These are phyloP conservation scores for Sphaerophoria rueppellii DNA, from an alignment of 2,888 invertebrate species.

Conservation along the genomic window DNA sequence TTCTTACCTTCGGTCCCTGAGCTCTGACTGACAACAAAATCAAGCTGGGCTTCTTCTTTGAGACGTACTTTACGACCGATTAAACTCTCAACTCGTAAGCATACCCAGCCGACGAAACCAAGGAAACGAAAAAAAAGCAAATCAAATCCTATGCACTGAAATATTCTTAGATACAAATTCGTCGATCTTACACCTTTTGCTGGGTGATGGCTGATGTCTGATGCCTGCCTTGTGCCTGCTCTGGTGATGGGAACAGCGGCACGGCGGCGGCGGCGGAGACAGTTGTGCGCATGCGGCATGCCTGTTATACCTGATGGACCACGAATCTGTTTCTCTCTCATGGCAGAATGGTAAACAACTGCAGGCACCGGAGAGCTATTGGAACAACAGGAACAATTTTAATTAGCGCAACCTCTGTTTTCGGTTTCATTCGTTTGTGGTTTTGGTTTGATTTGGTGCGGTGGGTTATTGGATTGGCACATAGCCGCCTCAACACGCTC, in stretches of 20 bases:
- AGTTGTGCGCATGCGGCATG: conserved; percentile 39
- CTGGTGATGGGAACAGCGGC: too few relatives aligned
- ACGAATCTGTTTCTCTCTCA: conserved; percentile 66
- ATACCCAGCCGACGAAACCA: background rate
- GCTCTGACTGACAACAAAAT: conserved; percentile 66
- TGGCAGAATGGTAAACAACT: conserved; percentile 38
- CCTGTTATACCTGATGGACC: conserved; percentile 37
- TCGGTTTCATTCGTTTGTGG: conserved; percentile 79
- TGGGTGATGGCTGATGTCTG: conserved; percentile 35
- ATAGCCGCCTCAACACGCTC: conserved; percentile 35
- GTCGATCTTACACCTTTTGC: conserved; percentile 71
- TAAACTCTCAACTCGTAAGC: conserved; percentile 19
- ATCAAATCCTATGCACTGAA: conserved; percentile 34
- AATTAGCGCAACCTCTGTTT: conserved; percentile 82
- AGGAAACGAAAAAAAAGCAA: conserved; percentile 56
- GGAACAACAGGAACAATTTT: conserved; percentile 78
- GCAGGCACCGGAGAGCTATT: conserved; percentile 30
- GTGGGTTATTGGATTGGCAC: conserved; percentile 68
- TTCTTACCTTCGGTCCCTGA: conserved; percentile 24
- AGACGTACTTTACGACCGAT: conserved; percentile 59
- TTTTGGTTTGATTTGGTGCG: conserved; percentile 4
- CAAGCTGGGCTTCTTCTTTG: conserved; percentile 34
- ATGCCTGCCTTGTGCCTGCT: conserved; percentile 23
- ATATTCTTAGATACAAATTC: conserved; percentile 66
- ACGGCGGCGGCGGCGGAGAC: background rate